phyloP scores from a whole-genome alignment of 2,113 vertebrate genomes.

The Tamias sibiricus region DNA sequence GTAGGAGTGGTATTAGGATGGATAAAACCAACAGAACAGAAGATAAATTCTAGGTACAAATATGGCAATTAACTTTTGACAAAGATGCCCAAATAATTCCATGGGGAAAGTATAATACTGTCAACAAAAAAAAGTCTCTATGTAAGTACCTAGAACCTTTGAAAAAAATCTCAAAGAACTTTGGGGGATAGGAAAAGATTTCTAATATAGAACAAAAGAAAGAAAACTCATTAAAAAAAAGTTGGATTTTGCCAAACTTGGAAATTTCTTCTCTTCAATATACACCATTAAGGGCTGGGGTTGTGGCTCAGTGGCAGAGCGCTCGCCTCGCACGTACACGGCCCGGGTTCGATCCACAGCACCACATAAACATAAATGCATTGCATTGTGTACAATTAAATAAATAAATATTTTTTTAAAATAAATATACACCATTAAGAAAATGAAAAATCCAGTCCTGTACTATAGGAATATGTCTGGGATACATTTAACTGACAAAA shows the following conservation, averaged over 20 bases:
- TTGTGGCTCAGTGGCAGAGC: no score
- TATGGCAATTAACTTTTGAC: no score
- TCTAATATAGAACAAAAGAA: neutral
- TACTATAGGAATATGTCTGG: neutral
- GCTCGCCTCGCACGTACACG: no score
- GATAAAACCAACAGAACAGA: neutral
- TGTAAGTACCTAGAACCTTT: neutral
- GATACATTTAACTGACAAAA: neutral
- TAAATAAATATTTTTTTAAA: no score
- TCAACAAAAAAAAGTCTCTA: no score
- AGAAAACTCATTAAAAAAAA: neutral
- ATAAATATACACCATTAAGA: constrained; percentile 21
- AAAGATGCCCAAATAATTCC: no score
- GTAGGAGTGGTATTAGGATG: neutral
- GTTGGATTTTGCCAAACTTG: neutral
- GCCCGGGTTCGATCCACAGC: no score
- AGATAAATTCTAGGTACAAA: no score
- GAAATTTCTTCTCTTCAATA: constrained; percentile 32
- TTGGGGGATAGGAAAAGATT: neutral
- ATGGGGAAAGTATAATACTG: no score
- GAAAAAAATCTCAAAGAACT: neutral
- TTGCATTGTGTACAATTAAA: no score
- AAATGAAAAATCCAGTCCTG: constrained; percentile 4
- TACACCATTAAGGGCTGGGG: neutral
- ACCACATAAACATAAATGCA: no score